These are phyloP conservation scores for Elephas maximus DNA, from an alignment of 2,113 vertebrate species.

Conservation along the genomic window DNA sequence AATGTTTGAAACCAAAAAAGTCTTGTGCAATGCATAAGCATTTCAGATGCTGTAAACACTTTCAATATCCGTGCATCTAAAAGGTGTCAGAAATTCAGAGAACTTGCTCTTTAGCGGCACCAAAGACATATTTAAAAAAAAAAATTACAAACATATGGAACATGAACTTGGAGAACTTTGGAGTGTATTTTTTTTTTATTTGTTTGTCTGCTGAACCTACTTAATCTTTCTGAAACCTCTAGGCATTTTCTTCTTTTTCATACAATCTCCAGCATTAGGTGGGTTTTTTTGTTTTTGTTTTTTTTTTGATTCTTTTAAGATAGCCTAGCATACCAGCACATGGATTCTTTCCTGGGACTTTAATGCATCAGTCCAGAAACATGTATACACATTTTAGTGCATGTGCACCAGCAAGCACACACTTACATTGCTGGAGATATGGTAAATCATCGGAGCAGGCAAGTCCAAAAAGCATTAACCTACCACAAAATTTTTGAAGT, in stretches of 20 bases:
- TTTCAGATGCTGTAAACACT: slow-evolving; percentile 78
- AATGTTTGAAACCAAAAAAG: slow-evolving; percentile 83
- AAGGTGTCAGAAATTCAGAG: slow-evolving; percentile 69
- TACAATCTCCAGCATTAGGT: not conserved
- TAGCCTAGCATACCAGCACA: not conserved
- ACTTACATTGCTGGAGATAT: not conserved
- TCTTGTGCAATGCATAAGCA: slow-evolving; percentile 77
- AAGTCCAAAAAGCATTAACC: slow-evolving; percentile 24
- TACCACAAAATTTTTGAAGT: slow-evolving; percentile 40
- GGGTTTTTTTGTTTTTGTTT: not conserved
- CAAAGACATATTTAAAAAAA: slow-evolving; percentile 34
- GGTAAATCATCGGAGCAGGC: not conserved
- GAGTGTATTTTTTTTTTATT: not conserved
- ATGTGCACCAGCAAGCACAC: not conserved
- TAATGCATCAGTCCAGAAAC: not conserved
- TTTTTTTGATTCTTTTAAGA: not conserved
- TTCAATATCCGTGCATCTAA: slow-evolving; percentile 79
- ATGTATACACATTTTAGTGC: not conserved
- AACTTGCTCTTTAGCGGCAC: not conserved
- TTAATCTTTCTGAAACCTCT: not conserved
- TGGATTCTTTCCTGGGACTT: not conserved
- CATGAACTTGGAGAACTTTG: slow-evolving; percentile 25
- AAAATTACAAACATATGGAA: not conserved
- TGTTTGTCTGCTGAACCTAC: not conserved
- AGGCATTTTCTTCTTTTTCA: not conserved